phyloP scores from a whole-genome alignment of 2,113 vertebrate species.

The Burhinus oedicnemus region DNA sequence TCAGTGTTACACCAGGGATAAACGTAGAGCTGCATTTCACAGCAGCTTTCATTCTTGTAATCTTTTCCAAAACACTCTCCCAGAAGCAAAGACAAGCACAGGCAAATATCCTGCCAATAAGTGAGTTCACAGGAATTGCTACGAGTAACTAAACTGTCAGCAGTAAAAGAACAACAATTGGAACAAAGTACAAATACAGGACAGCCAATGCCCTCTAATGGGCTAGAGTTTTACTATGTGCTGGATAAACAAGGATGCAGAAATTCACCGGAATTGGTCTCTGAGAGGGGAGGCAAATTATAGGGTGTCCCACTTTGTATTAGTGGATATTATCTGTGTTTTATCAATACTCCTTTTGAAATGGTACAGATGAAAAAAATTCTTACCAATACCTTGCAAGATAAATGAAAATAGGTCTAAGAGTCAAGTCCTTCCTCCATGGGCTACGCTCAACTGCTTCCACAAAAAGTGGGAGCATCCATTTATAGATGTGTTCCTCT shows the following conservation, averaged over 20 bases:
- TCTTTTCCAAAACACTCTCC: slow-evolving; percentile 50
- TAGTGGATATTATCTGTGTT: not conserved
- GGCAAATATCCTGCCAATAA: slow-evolving; percentile 62
- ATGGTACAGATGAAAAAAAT: not conserved
- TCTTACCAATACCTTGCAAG: not conserved
- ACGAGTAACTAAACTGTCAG: slow-evolving; percentile 27
- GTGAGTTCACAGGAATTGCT: slow-evolving; percentile 59
- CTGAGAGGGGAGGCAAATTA: not conserved
- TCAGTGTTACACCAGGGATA: slow-evolving; percentile 21
- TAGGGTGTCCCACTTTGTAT: not conserved
- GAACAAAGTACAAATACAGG: slow-evolving; percentile 18
- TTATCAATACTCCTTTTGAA: not conserved
- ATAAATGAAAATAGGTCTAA: not conserved
- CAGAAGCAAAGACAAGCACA: slow-evolving; percentile 52
- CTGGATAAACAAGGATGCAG: not conserved
- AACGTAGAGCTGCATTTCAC: slow-evolving; percentile 38
- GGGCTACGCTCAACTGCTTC: not conserved
- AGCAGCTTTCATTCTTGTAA: slow-evolving; percentile 41
- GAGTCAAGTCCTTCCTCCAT: not conserved
- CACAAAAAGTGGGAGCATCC: not conserved
- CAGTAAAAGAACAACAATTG: not conserved
- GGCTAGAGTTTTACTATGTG: not conserved
- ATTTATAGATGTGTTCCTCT: not conserved
- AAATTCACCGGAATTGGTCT: not conserved
- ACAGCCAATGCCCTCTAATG: slow-evolving; percentile 31